Conservation (phyloP, 2,113 vertebrate species). For the Phoenicopterus ruber region DNA sequence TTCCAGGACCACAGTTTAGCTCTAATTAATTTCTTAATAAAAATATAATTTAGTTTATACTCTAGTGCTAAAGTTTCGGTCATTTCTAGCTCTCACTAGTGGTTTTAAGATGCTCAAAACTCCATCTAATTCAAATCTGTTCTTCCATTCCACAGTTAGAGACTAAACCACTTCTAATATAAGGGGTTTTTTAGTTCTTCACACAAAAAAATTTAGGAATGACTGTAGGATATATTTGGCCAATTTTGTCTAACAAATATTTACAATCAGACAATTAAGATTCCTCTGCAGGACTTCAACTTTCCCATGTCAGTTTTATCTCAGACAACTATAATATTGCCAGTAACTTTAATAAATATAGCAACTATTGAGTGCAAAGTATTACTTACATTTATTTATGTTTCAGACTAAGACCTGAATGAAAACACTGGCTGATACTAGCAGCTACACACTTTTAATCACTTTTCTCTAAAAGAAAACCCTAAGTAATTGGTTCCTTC, state of each 20-base stretch:
- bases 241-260: background rate
- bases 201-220: background rate
- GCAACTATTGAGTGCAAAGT: background rate
- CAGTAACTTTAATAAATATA: background rate
- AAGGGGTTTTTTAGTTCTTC: background rate
- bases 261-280: constrained; percentile 9
- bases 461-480: background rate
- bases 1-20: background rate
- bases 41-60: background rate
- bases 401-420: background rate
- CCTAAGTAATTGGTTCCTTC: background rate
- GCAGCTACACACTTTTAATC: background rate
- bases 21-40: background rate
- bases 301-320: constrained; percentile 25
- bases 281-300: background rate
- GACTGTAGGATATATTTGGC: background rate
- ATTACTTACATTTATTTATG: background rate
- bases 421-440: background rate
- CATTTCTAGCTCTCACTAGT: background rate
- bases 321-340: background rate
- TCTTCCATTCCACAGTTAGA: background rate
- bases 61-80: background rate
- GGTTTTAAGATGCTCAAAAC: background rate
- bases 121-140: background rate
- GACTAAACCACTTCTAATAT: background rate